Evolutionary conservation across 2,113 vertebrate species (phyloP).

Genomic region (Alosa alosa): DNA sequence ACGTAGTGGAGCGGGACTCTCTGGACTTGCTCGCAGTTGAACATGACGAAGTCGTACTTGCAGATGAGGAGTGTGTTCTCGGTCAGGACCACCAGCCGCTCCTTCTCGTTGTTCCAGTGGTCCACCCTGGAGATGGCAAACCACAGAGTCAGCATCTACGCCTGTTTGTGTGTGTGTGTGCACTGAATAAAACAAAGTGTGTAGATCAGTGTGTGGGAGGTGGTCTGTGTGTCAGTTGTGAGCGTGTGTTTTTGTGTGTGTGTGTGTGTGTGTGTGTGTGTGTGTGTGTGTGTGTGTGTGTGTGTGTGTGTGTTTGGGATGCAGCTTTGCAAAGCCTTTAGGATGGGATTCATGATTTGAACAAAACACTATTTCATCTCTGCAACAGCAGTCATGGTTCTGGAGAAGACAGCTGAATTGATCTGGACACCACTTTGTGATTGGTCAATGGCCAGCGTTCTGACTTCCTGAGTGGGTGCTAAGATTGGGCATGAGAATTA

Average conservation of each 20-base stretch:
- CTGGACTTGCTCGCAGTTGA: constrained; percentile 72
- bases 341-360: not conserved
- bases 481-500: too few relatives aligned
- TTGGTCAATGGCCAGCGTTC: not conserved
- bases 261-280: too few relatives aligned
- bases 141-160: not conserved
- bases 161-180: not conserved
- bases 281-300: not conserved
- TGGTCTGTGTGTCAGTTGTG: too few relatives aligned
- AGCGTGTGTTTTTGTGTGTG: too few relatives aligned
- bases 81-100: constrained; percentile 72
- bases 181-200: too few relatives aligned
- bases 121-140: constrained; percentile 66
- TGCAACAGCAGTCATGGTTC: not conserved
- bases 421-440: not conserved
- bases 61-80: constrained; percentile 73
- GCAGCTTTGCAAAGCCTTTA: not conserved
- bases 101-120: constrained; percentile 85
- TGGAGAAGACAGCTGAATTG: not conserved
- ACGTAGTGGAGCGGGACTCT: constrained; percentile 65
- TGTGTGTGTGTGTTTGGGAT: not conserved
- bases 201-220: too few relatives aligned
- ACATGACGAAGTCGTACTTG: constrained; percentile 81
- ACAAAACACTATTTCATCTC: not conserved
- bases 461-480: not conserved